Conservation (phyloP, 2,888 invertebrate genomes). For the Danaus chrysippus region DNA sequence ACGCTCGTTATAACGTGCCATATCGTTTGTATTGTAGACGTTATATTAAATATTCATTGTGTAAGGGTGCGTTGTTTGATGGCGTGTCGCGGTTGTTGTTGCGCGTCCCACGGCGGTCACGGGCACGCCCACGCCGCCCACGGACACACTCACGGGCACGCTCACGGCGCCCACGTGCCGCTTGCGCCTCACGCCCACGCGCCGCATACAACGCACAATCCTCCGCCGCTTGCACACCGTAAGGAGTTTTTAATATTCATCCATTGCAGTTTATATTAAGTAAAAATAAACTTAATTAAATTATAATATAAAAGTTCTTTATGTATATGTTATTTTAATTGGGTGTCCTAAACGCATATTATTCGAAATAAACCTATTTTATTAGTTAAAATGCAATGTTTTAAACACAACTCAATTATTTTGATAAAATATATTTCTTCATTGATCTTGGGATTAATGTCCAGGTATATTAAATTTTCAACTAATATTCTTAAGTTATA, state of each 20-base stretch:
- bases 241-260: constrained; percentile 28
- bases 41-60: too few species aligned
- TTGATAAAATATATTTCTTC: too few species aligned
- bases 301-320: too few species aligned
- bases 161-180: constrained; percentile 37
- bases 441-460: too few species aligned
- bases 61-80: constrained; percentile 50
- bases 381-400: too few species aligned
- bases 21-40: too few species aligned
- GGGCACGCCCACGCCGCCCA: constrained; percentile 31
- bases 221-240: constrained; percentile 51
- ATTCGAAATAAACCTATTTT: too few species aligned
- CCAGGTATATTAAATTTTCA: too few species aligned
- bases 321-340: too few species aligned
- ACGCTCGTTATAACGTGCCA: neutral
- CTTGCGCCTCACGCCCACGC: constrained; percentile 37
- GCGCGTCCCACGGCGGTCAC: constrained; percentile 39
- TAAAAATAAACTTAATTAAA: too few species aligned
- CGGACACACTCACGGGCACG: constrained; percentile 34
- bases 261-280: neutral
- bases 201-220: constrained; percentile 27
- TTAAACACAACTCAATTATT: too few species aligned
- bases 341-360: too few species aligned
- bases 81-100: constrained; percentile 60
- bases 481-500: neutral